Evolutionary conservation across 1,140 invertebrate genomes (phyloP).

Genomic region (Epicauta chinensis): DNA sequence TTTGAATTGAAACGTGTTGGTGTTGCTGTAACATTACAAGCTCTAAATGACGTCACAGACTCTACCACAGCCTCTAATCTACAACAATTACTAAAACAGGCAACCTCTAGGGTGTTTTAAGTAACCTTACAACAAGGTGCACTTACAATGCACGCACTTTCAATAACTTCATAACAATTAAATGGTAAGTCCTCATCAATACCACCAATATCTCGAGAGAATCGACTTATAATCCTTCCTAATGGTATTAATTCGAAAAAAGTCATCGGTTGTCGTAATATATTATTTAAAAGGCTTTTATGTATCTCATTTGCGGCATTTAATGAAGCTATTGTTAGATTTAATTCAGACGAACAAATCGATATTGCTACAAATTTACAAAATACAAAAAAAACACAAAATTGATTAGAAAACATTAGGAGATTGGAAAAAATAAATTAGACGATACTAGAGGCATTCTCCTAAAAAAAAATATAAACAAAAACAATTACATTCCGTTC

Average conservation of each 20-base stretch:
- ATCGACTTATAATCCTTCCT: constrained; percentile 66
- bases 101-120: too few species aligned
- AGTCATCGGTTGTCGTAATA: constrained; percentile 58
- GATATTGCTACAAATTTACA: constrained; percentile 46
- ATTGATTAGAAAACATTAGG: too few species aligned
- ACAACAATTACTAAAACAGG: too few species aligned
- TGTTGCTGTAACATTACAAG: too few species aligned
- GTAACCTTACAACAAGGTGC: too few species aligned
- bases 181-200: constrained; percentile 51
- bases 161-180: constrained; percentile 41
- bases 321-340: constrained; percentile 54
- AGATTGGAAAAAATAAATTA: too few species aligned
- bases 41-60: too few species aligned
- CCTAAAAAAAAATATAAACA: background rate
- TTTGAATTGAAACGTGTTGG: too few species aligned
- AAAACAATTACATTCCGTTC: background rate
- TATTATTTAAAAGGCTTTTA: constrained; percentile 50
- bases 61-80: too few species aligned
- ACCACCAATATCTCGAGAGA: constrained; percentile 65
- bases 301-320: constrained; percentile 56
- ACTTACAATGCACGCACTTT: constrained; percentile 41
- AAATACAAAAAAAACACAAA: too few species aligned
- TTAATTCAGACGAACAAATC: constrained; percentile 48
- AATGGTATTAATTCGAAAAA: constrained; percentile 73
- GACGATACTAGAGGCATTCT: too few species aligned